Base-by-base conservation (phyloP, 2,888 invertebrate species). In the Allophyes oxyacanthae region DNA sequence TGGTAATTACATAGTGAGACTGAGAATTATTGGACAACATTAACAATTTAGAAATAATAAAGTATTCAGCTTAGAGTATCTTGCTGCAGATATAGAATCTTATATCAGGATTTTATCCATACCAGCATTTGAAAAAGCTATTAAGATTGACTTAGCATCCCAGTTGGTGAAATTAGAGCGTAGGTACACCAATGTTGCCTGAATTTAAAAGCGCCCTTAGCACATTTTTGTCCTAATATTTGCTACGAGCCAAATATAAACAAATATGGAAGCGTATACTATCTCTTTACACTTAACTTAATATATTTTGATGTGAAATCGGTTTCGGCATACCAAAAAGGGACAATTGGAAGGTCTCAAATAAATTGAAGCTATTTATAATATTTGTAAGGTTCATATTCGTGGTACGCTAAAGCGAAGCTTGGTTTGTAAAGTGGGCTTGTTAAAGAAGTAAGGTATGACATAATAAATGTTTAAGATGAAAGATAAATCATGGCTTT, bases 391-490 rank as follows among this genome's bases (percentile, higher is more conserved):
- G 59, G 61, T 67, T 63, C 51, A 68, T 63, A 55, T 65, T 74
- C 14, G 58, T 64, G 63, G 67, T 72, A 63, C 38, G 67, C 73
- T 76, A 64, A 71, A 73, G 76, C 75, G 73, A 68, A 75, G 77
- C 75, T 73, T 78, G 64, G 62, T 68, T 28, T 65, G 75, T 76
- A 42, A 76, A 53, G 74, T 77, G 69, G 67, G 75, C 77, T 75
- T 76, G 45, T 66, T 45, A 51, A 51, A 56, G 11, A 45, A 56
- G 37, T 55, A 44, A 48, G 41, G 28, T 44, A 38, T 13, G 20
- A 36, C 28, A 56, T 25, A 37, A 48, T 43, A 48, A 11, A 36
- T 64, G 48, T 62, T 37, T 49, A 57, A 53, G 20, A 34, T 46
- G 45, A 45, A 25, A 34, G 36, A 49, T 42, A 56, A 58, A 66